Percentiles rank a stretch among this genome's conserved stretches.
Conservation (phyloP, 2,797 vertebrate species). For the Leucoraja ocellata region DNA sequence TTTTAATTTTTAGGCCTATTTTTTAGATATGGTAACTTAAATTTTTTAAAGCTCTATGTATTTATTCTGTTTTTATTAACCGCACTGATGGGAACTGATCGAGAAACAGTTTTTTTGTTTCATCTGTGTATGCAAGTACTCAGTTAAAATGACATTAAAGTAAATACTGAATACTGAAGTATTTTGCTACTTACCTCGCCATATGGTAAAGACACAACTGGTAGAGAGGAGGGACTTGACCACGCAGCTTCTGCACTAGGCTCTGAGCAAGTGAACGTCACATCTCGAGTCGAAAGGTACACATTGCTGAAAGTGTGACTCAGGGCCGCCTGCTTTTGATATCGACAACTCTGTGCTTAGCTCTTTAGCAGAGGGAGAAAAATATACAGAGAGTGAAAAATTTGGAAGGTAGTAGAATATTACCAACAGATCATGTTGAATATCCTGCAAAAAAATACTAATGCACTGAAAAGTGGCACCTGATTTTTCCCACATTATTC, state of each 20-base stretch:
- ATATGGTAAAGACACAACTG: constrained; percentile 26
- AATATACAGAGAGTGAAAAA: not conserved
- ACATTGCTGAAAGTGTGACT: not conserved
- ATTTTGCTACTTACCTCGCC: constrained; percentile 7
- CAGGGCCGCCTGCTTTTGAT: not conserved
- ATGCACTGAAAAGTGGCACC: not conserved
- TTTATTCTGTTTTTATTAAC: too few species aligned
- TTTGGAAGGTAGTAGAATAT: not conserved
- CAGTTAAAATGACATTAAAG: too few species aligned
- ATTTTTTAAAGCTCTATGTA: too few species aligned
- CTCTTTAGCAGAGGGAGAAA: not conserved
- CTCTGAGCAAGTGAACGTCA: not conserved
- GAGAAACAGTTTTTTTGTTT: too few species aligned
- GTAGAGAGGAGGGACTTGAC: not conserved
- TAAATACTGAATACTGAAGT: not conserved
- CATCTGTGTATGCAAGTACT: too few species aligned
- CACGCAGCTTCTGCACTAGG: not conserved
- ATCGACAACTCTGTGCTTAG: not conserved
- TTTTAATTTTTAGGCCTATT: too few species aligned
- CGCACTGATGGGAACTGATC: too few species aligned
- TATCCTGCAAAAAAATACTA: not conserved
- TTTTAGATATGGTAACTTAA: too few species aligned
- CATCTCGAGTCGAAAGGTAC: not conserved
- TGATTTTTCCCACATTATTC: not conserved
- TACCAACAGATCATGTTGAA: not conserved